Evolutionary conservation across 30 jellyfish, hydroid and myxozoan species (phyloP), one percentile per base, ranked within the genome.

Genomic region (Hydra vulgaris): DNA sequence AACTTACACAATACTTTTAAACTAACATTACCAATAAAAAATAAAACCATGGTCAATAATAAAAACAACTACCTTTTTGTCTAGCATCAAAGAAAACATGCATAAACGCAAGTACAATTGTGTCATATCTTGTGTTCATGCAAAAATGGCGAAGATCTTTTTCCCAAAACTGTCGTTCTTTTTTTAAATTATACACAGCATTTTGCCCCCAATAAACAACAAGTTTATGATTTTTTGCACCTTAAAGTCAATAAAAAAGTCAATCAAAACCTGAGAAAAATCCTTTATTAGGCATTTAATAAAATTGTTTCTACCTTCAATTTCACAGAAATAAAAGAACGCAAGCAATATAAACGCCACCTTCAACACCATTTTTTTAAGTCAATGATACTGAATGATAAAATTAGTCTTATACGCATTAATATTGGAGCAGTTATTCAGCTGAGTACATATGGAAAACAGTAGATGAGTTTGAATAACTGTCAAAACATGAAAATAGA

Each of bases 131-230:
- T 23, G 76, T 18, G 69, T 85, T 70, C 76, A 70, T 40, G 81
- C 95, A 85, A 40, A 85, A 80, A 25, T 61, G 86, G 21, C 53
- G 27, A 54, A 85, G 87, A 26, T 79, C 91, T 67, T 74, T 71
- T 72, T 83, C 90, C 89, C 89, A 83, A 20, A 74, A 72, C 26
- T 83, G 82, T 8, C 22, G 21, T 5, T 76, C 90, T 83, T 83
- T 83, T 55, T 61, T 53, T 71, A 23, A 25, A 70, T 79, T 79
- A 54, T 79, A 74, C 18, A 70, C 87, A 3, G 94, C 89, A 79
- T 85, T 77, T 81, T 85, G 95, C 12, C 95, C 95, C 95, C 95
- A 85, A 73, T 85, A 85, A 17, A 73, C 93, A 12, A 85, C 95
- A 7, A 85, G 74, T 70, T 80, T 74, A 72, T 83, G 86, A 25